Base-by-base conservation (phyloP, 2,113 vertebrate species). In the Vicugna pacos region DNA sequence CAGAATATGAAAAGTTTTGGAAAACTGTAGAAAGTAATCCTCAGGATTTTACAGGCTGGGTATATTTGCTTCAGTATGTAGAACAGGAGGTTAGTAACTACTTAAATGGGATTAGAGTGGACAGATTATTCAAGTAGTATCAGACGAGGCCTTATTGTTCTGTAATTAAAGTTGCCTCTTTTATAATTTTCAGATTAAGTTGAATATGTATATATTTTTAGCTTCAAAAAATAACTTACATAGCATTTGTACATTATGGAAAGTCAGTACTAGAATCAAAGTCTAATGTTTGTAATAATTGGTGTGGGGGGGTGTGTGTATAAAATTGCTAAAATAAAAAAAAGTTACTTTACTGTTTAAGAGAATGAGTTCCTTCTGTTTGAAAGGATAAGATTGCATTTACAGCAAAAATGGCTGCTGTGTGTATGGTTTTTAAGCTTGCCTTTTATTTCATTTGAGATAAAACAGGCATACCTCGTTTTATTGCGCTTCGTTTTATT, bases 41-140 rank as follows among this genome's bases (percentile, higher is more conserved):
- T 32, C 99, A 99, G 93, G 99, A 99, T 98, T 99, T 99, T 98
- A 99, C 99, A 9, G 99, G 99, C 70, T 99, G 99, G 99, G 99
- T 99, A 3, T 99, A 99, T 98, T 98, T 99, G 14, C 98, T 99
- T 95, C 99, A 99, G 94, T 99, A 99, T 65, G 99, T 99, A 30
- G 99, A 99, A 97, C 99, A 99, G 98, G 99, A 99, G 99, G 99
- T 99, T 89, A 98, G 99, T 98, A 82, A 38, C 0, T 79, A 46
- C 17, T 56, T 95, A 93, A 96, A 79, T 97, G 84, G 54, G 20
- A 30, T 94, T 67, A 96, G 56, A 32, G 8, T 17, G 52, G 35
- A 70, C 48, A 92, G 26, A 83, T 42, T 91, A 84, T 75, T 91
- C 4, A 77, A 62, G 12, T 90, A 62, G 58, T 88, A 52, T 9